Evolutionary conservation across 2,888 invertebrate species (phyloP), one percentile per base, ranked within the genome.

Genomic region (Lasioglossum zephyrum): DNA sequence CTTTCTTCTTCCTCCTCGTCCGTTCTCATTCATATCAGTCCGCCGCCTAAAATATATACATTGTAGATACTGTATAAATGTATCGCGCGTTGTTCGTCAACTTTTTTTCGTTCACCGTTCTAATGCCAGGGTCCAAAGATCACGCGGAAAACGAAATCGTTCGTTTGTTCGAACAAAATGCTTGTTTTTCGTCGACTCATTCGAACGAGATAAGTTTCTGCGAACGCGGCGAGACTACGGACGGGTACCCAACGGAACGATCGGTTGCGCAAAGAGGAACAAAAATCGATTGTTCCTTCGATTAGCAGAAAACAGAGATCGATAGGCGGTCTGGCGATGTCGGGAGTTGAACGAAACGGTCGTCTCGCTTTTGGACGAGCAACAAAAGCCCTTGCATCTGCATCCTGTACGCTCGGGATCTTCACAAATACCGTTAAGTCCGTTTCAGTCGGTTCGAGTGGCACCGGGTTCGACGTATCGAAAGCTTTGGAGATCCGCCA

Each of bases 371-470:
- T 26, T 70, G 77, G 78, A 44, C 75, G 63, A 36, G 9, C 53
- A 47, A 47, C 47, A 87, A 87, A 47, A 72, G 89, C 82, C 78
- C 83, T 83, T 83, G 79, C 82, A 81, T 82, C 81, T 81, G 22
- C 75, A 86, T 79, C 77, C n/a, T 26, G 36, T 63, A 18, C 4
- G 77, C 31, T 73, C 66, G 81, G 69, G 63, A 86, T 81, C 72
- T 84, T 82, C 26, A 76, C 47, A 69, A 87, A 88, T 85, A 87
- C 80, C 81, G 87, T 89, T 89, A 85, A 77, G 36, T 49, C 69
- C 16, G 76, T 83, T 79, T 47, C 22, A 47, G 49, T 63, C 53
- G 44, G 26, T 36, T 69, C 9, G 11, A 83, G 36, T 60, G 69
- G 47, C 73, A 44, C 75, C 53, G 63, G 72, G 70, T 36, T 77